Conservation (phyloP, 1,140 invertebrate genomes). For the Cydia amplana region DNA sequence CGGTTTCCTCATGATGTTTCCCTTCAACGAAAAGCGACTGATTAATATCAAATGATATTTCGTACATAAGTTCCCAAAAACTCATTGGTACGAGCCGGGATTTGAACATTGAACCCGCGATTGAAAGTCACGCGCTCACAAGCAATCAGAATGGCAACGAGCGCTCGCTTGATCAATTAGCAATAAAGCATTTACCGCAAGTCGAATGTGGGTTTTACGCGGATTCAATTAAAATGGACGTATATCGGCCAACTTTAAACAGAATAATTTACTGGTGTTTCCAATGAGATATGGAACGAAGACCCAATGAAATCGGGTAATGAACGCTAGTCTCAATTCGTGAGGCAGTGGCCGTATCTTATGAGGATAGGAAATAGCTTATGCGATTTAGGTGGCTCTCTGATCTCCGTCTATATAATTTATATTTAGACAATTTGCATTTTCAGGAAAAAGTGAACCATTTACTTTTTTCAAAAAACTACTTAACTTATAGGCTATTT, state of each 20-base stretch:
- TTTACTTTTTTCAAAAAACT: no score
- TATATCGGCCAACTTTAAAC: constrained; percentile 37
- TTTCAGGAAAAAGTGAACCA: no score
- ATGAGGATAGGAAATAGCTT: neutral
- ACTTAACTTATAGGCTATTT: no score
- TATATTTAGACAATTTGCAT: no score
- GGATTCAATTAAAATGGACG: constrained; percentile 47
- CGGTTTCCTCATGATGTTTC: no score
- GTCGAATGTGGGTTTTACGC: constrained; percentile 43
- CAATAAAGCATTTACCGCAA: constrained; percentile 46
- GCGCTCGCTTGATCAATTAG: constrained; percentile 43
- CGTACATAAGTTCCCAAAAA: no score
- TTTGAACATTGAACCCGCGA: no score
- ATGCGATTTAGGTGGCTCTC: neutral
- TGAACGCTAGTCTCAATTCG: neutral
- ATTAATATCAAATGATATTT: no score
- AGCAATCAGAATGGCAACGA: neutral
- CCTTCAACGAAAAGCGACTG: no score
- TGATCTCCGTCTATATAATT: neutral
- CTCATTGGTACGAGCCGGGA: no score
- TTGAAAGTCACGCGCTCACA: no score
- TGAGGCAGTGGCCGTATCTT: neutral
- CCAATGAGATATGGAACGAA: neutral
- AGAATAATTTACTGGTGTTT: constrained; percentile 7
- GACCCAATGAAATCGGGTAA: neutral